Base-by-base conservation (phyloP, 2,113 vertebrate genomes). In the Lamprologus sp. region DNA sequence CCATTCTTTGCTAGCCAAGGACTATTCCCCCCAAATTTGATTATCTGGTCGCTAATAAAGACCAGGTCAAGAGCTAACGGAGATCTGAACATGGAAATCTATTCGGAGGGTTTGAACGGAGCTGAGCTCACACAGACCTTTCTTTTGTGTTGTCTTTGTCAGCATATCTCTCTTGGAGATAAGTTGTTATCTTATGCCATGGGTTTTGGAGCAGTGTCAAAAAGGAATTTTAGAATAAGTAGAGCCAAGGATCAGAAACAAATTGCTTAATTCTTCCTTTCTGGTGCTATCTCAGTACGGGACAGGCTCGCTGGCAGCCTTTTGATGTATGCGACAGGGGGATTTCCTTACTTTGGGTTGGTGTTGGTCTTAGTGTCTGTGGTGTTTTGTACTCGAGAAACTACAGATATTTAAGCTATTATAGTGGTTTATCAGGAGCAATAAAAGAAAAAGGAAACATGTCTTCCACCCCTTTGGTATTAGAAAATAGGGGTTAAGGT, bases 31-130 rank as follows among this genome's bases (percentile, higher is more conserved):
- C 90, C 91, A 97, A 98, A 99, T 98, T 97, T 95, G 97, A 99
- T 99, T 99, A 99, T 97, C 96, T 96, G 96, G 93, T 96, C 92
- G 93, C 96, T 98, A 98, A 99, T 99, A 97, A 97, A 97, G 89
- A 98, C 96, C 98, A 98, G 98, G 96, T 97, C 96, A 96, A 97
- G 95, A 92, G 96, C 96, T 85, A 83, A 95, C 91, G 91, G 89
- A 92, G 90, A 94, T 87, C 91, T 93, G 65, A 84, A 92, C 87
- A 88, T 88, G 90, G 84, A 90, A 85, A 89, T 89, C 86, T 81
- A 87, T 84, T 75, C 56, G 9, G 15, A 70, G 80, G 81, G 53
- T 7, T 56, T 77, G 73, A 86, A 33, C 84, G n/a, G 42, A 81
- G 70, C 82, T 17, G 70, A 40, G 84, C 89, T 87, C 55, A 15